Percentiles rank a stretch among this genome's conserved stretches.
Conservation (phyloP, 2,797 vertebrate species). For the Lindbergichthys nudifrons region DNA sequence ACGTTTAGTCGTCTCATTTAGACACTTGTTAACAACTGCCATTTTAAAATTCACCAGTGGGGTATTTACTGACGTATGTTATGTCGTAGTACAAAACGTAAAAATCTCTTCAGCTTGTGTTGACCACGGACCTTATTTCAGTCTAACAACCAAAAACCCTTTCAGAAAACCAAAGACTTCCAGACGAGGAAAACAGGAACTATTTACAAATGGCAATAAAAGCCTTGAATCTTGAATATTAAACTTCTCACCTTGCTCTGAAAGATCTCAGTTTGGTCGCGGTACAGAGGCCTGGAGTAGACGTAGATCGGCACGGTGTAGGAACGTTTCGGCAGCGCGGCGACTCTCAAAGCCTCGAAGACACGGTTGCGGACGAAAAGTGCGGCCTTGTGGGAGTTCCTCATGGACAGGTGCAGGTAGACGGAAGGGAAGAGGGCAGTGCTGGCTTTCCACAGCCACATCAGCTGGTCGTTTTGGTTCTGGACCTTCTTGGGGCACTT, state of each 20-base stretch:
- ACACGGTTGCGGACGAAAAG: conserved; percentile 88
- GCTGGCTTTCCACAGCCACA: conserved; percentile 91
- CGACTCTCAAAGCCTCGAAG: conserved; percentile 88
- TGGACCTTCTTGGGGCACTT: conserved; percentile 81
- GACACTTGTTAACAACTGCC: too few species aligned
- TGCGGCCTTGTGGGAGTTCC: conserved; percentile 68
- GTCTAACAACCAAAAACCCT: too few species aligned
- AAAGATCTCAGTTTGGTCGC: conserved; percentile 75
- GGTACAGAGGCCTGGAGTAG: conserved; percentile 87
- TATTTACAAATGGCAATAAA: too few species aligned
- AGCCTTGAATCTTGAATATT: too few species aligned
- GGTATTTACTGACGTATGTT: too few species aligned
- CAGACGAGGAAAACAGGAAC: too few species aligned
- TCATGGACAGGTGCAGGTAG: conserved; percentile 82
- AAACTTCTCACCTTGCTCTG: conserved; percentile 80
- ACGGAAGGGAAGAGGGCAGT: conserved; percentile 91
- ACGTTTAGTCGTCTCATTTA: too few species aligned
- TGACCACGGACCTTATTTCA: too few species aligned
- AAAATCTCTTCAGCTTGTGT: too few species aligned
- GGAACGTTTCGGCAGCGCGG: conserved; percentile 65
- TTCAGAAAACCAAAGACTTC: too few species aligned
- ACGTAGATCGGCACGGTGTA: conserved; percentile 86
- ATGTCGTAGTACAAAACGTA: too few species aligned
- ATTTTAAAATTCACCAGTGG: too few species aligned
- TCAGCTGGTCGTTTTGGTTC: conserved; percentile 85